These are phyloP conservation scores for Coptotermes formosanus DNA, from an alignment of 1,140 invertebrate species.

Conservation along the genomic window DNA sequence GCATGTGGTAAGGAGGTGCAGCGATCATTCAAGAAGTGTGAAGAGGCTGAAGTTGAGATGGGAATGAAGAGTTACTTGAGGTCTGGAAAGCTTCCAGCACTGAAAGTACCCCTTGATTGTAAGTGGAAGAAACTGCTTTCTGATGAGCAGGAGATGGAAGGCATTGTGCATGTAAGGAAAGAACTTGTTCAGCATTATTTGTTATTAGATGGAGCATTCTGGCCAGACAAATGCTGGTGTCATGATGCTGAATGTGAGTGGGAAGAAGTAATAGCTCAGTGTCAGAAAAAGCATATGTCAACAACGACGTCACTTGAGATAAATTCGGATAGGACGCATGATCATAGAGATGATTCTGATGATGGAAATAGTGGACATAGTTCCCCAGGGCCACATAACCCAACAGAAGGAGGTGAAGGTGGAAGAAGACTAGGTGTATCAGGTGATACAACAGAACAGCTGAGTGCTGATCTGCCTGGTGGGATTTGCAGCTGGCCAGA, in stretches of 20 bases:
- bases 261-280: slow-evolving; percentile 37
- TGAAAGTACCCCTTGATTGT: not conserved
- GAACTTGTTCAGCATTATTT: slow-evolving; percentile 21
- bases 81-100: not conserved
- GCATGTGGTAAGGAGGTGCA: too few species aligned
- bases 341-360: slow-evolving; percentile 44
- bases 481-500: slow-evolving; percentile 80
- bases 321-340: not conserved
- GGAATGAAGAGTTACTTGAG: not conserved
- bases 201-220: slow-evolving; percentile 37
- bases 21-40: not conserved
- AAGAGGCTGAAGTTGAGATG: not conserved
- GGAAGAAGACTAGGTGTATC: not conserved
- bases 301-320: not conserved
- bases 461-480: slow-evolving; percentile 70
- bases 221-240: slow-evolving; percentile 41
- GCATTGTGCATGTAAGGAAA: slow-evolving; percentile 24
- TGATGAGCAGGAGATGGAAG: slow-evolving; percentile 38
- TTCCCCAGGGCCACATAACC: not conserved
- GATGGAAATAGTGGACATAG: slow-evolving; percentile 49
- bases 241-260: slow-evolving; percentile 42
- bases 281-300: not conserved
- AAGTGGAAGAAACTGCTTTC: slow-evolving; percentile 23
- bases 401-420: slow-evolving; percentile 10
- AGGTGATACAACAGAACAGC: slow-evolving; percentile 56